These are phyloP conservation scores for Spea bombifrons DNA, from an alignment of 2,113 vertebrate species.

Conservation along the genomic window DNA sequence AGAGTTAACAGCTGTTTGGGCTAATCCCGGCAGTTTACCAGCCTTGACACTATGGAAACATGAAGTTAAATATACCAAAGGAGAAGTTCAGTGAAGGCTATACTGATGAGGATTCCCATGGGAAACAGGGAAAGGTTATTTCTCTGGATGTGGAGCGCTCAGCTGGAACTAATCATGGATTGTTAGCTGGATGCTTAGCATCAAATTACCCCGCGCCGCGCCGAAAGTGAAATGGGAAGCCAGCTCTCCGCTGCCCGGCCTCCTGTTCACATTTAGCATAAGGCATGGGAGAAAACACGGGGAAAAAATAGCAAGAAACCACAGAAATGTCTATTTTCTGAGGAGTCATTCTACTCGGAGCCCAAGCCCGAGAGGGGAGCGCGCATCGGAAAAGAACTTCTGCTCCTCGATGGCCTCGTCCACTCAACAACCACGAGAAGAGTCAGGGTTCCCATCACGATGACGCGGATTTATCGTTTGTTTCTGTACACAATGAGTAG, in stretches of 20 bases:
- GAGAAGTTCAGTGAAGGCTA: slow-evolving; percentile 5
- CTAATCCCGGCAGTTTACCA: not conserved
- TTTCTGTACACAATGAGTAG: no score
- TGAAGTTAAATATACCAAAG: slow-evolving; percentile 9
- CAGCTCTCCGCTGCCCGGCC: not conserved
- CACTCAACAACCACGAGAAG: no score
- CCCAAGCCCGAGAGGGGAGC: no score
- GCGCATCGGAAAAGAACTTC: no score
- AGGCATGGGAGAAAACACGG: not conserved
- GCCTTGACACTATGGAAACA: slow-evolving; percentile 2
- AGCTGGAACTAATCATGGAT: slow-evolving; percentile 37
- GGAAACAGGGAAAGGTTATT: slow-evolving; percentile 18
- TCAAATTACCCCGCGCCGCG: slow-evolving; percentile 28
- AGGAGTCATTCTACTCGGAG: no score
- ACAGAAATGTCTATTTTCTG: not conserved
- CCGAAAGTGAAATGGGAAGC: slow-evolving; percentile 12
- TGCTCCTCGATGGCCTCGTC: no score
- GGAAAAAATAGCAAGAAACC: not conserved
- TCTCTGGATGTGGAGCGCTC: slow-evolving; percentile 19
- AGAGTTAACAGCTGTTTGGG: slow-evolving; percentile 21
- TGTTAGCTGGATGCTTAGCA: slow-evolving; percentile 34
- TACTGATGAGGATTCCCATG: slow-evolving; percentile 31
- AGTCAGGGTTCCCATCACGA: no score
- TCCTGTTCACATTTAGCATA: not conserved
- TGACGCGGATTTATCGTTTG: no score